phyloP scores from a whole-genome alignment of 2,113 vertebrate species.

The Lepus europaeus region DNA sequence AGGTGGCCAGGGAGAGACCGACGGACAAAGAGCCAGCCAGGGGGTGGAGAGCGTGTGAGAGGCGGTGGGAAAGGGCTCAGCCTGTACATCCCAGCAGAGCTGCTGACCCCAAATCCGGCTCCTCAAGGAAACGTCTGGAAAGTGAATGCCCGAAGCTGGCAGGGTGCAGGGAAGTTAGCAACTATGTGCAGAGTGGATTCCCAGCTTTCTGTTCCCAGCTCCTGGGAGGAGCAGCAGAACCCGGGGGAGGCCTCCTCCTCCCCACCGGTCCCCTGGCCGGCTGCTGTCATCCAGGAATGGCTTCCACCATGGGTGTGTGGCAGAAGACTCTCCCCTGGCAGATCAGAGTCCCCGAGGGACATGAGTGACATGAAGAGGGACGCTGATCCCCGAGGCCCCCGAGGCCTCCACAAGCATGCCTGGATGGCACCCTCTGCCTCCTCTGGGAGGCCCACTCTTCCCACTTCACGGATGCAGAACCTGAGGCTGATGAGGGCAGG shows the following conservation, averaged over 20 bases:
- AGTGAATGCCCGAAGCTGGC: constrained; percentile 45
- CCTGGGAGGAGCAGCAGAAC: constrained; percentile 41
- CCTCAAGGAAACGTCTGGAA: constrained; percentile 63
- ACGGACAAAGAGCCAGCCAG: not conserved
- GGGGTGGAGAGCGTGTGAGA: not conserved
- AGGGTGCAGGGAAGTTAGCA: constrained; percentile 59
- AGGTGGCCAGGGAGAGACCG: not conserved
- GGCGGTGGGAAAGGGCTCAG: constrained; percentile 51
- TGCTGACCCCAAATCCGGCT: constrained; percentile 51
- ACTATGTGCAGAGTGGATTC: not conserved
- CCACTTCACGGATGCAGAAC: not conserved
- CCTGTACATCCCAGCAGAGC: constrained; percentile 22
- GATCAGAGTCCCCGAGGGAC: not conserved
- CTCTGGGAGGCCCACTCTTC: not conserved
- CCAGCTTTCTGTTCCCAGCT: constrained; percentile 44
- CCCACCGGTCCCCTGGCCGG: not conserved
- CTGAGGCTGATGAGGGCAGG: constrained; percentile 7
- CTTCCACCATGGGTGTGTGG: not conserved
- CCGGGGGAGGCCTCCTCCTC: not conserved
- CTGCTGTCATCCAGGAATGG: not conserved
- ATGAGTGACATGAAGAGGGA: not conserved
- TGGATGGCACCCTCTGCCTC: not conserved
- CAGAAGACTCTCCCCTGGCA: not conserved
- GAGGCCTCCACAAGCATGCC: not conserved
- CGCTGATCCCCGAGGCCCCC: not conserved